Evolutionary conservation across 1,140 invertebrate species (phyloP).

Genomic region (Cydia amplana): DNA sequence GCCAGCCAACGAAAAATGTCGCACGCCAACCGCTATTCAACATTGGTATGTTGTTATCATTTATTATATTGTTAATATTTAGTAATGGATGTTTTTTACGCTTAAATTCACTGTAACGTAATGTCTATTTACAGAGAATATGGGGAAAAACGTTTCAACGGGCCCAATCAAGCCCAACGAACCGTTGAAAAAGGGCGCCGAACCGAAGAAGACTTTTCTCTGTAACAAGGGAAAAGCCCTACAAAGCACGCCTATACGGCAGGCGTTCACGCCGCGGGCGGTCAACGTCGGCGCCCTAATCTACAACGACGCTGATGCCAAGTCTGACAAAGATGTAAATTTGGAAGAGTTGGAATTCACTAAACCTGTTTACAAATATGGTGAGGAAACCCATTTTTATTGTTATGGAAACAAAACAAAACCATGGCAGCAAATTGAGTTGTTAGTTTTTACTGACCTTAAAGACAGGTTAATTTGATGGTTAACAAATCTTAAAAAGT

Average conservation of each 20-base stretch:
- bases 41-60: constrained; percentile 56
- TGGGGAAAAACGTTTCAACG: constrained; percentile 59
- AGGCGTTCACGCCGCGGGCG: constrained; percentile 55
- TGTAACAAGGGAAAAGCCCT: constrained; percentile 66
- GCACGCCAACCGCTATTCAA: constrained; percentile 61
- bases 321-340: constrained; percentile 39
- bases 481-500: too few relatives aligned
- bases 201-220: constrained; percentile 66
- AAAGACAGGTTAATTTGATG: too few relatives aligned
- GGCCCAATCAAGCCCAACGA: constrained; percentile 65
- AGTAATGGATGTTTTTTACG: background rate
- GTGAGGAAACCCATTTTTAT: constrained; percentile 41
- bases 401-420: background rate
- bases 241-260: constrained; percentile 57
- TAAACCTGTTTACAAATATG: constrained; percentile 60
- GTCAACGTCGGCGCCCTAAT: constrained; percentile 62
- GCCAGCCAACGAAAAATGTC: constrained; percentile 59
- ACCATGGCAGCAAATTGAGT: background rate
- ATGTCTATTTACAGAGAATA: constrained; percentile 56
- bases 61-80: constrained; percentile 16
- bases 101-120: background rate
- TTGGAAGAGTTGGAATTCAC: constrained; percentile 62
- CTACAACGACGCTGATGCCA: constrained; percentile 54
- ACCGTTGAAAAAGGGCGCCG: constrained; percentile 55
- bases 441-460: too few relatives aligned